Percentiles rank a stretch among this genome's conserved stretches.
These are phyloP conservation scores for Hydropotes inermis DNA, from an alignment of 2,113 vertebrate species.

Conservation along the genomic window DNA sequence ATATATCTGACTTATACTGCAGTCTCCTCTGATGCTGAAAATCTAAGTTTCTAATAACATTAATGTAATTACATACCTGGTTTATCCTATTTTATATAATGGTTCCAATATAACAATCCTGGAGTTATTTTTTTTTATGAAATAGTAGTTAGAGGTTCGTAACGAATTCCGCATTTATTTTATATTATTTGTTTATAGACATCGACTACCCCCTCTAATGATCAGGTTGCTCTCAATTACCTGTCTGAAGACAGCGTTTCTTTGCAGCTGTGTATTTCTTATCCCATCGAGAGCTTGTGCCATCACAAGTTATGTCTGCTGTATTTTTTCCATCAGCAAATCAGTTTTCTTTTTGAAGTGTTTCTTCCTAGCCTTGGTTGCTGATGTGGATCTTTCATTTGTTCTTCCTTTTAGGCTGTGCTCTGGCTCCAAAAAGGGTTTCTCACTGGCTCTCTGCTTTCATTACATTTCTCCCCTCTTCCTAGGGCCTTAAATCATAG, in stretches of 20 bases:
- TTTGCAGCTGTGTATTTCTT: not conserved
- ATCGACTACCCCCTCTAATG: not conserved
- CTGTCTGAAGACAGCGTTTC: not conserved
- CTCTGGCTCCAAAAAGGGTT: not conserved
- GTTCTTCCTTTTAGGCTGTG: not conserved
- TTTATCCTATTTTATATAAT: not conserved
- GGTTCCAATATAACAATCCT: not conserved
- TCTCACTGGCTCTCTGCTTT: not conserved
- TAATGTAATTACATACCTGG: not conserved
- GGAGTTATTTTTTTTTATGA: not conserved
- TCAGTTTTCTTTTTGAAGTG: conserved; percentile 27
- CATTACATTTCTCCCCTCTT: not conserved
- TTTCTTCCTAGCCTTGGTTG: not conserved
- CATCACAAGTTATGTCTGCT: not conserved
- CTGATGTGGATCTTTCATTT: conserved; percentile 27
- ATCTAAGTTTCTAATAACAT: not conserved
- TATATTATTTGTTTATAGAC: not conserved
- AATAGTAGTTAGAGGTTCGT: not conserved
- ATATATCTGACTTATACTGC: not conserved
- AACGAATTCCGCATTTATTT: not conserved
- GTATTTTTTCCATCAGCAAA: not conserved
- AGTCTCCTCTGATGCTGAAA: not conserved
- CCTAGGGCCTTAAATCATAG: not conserved
- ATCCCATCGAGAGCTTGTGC: not conserved
- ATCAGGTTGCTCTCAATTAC: not conserved